Conservation (phyloP, 2,113 vertebrate genomes). For the Cavia aperea region DNA sequence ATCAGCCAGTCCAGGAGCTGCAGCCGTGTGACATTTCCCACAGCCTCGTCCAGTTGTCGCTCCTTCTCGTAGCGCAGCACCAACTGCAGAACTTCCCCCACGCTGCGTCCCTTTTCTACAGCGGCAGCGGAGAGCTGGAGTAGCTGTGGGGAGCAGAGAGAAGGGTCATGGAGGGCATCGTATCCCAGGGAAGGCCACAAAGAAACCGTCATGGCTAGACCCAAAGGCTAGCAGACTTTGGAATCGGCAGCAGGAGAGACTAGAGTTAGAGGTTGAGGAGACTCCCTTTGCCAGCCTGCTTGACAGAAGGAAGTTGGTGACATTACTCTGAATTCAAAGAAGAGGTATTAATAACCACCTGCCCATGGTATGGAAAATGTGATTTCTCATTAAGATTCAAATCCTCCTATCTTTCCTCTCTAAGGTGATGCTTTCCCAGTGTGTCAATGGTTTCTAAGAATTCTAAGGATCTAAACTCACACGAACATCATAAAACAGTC, state of each 20-base stretch:
- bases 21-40: conserved; percentile 60
- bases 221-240: neutral
- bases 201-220: neutral
- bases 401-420: neutral
- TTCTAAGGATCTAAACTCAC: neutral
- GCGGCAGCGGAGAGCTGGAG: conserved; percentile 64
- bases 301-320: neutral
- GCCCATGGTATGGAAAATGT: neutral
- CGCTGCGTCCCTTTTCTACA: conserved; percentile 62
- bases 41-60: conserved; percentile 65
- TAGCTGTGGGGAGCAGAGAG: conserved; percentile 58
- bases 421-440: neutral
- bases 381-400: neutral
- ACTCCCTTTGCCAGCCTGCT: neutral
- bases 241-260: neutral
- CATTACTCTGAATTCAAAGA: neutral
- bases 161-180: neutral
- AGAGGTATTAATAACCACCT: neutral
- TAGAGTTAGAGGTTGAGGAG: neutral
- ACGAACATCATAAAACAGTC: neutral
- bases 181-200: no score
- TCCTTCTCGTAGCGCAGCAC: conserved; percentile 69
- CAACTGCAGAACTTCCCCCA: conserved; percentile 61
- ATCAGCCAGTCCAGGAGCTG: conserved; percentile 72
- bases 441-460: neutral